Conservation (phyloP, 2,797 vertebrate species). For the Halcyon chelicuti region DNA sequence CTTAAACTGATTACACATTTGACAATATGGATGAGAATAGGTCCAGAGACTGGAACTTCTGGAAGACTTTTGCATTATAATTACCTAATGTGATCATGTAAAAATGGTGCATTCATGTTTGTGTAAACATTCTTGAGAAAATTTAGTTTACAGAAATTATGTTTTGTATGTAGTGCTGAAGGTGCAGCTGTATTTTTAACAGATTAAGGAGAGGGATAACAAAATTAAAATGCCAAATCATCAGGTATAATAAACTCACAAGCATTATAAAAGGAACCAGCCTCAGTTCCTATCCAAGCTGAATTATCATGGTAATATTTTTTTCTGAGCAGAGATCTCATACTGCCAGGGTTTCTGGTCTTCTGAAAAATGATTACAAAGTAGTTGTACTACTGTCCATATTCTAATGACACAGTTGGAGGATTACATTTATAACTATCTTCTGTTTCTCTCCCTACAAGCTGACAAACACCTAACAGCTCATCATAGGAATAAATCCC, state of each 20-base stretch:
- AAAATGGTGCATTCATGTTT: not conserved
- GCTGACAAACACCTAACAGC: not conserved
- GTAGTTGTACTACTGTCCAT: not conserved
- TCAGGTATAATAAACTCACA: not conserved
- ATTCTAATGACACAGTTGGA: not conserved
- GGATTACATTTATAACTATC: not conserved
- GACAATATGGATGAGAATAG: constrained; percentile 62
- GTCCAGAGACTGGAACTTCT: constrained; percentile 44
- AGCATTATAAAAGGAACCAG: not conserved
- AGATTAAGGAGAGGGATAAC: not conserved
- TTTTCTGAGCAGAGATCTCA: not conserved
- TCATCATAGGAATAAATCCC: not conserved
- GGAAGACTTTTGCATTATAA: constrained; percentile 45
- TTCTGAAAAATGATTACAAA: not conserved
- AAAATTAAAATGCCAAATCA: constrained; percentile 49
- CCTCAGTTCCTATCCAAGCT: not conserved
- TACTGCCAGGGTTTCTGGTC: not conserved
- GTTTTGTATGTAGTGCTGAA: constrained; percentile 22
- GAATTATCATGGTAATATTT: not conserved
- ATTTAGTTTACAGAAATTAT: constrained; percentile 36
- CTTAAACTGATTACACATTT: constrained; percentile 74
- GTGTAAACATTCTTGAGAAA: constrained; percentile 52
- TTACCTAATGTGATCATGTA: constrained; percentile 12
- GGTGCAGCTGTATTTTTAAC: constrained; percentile 19
- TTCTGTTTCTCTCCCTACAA: not conserved